These are phyloP conservation scores for Ctenosaura bakeri DNA, from an alignment of 2,797 vertebrate species.

Conservation along the genomic window DNA sequence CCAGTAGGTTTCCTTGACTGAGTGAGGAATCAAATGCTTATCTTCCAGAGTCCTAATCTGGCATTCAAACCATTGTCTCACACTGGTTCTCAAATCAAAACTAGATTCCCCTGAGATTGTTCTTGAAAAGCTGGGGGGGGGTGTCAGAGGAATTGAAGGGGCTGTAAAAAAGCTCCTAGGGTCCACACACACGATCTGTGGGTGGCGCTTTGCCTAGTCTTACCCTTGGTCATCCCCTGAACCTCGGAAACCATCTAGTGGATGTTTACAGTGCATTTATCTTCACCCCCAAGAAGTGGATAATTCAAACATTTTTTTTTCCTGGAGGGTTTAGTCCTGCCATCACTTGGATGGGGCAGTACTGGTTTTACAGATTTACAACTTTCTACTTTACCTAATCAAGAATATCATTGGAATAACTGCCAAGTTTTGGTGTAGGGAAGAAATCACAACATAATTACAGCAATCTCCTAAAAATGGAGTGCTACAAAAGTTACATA, in stretches of 20 bases:
- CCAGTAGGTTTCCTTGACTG: too few relatives aligned
- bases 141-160: too few relatives aligned
- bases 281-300: constrained; percentile 17
- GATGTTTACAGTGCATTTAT: constrained; percentile 61
- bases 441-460: constrained; percentile 85
- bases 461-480: constrained; percentile 80
- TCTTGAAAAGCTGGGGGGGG: too few relatives aligned
- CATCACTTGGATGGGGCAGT: constrained; percentile 72
- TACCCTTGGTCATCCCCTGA: background rate
- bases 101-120: too few relatives aligned
- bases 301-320: constrained; percentile 71
- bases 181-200: too few relatives aligned
- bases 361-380: constrained; percentile 81
- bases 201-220: too few relatives aligned
- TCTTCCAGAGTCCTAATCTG: too few relatives aligned
- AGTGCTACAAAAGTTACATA: constrained; percentile 86
- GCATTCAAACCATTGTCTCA: too few relatives aligned
- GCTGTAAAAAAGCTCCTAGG: too few relatives aligned
- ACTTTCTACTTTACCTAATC: constrained; percentile 71
- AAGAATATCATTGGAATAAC: constrained; percentile 79
- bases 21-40: too few relatives aligned
- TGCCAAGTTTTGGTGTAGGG: constrained; percentile 80
- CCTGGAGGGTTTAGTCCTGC: constrained; percentile 72
- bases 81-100: too few relatives aligned
- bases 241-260: constrained; percentile 47